These are phyloP conservation scores for Boleophthalmus pectinirostris DNA, from an alignment of 2,113 vertebrate species.

Conservation along the genomic window DNA sequence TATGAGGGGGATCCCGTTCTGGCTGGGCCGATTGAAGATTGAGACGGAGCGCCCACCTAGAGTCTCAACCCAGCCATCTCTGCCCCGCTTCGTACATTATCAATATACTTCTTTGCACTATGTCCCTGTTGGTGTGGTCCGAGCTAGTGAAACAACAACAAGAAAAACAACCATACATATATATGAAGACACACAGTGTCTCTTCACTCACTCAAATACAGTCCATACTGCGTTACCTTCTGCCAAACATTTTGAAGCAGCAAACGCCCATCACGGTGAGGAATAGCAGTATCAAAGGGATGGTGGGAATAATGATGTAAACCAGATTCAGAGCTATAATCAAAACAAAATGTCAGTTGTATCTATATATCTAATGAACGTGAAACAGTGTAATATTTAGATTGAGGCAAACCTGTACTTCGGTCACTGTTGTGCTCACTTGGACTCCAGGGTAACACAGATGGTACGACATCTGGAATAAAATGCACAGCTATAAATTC, in stretches of 20 bases:
- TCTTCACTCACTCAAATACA: background rate
- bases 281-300: constrained; percentile 85
- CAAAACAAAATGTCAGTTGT: background rate
- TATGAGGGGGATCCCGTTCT: no score
- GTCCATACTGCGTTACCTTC: constrained; percentile 75
- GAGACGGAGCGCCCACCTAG: no score
- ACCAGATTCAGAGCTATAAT: constrained; percentile 77
- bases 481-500: background rate
- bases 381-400: background rate
- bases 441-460: constrained; percentile 62
- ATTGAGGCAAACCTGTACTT: constrained; percentile 70
- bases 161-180: no score
- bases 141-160: no score
- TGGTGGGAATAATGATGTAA: constrained; percentile 86
- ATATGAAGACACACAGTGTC: background rate
- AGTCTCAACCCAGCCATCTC: no score
- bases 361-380: background rate
- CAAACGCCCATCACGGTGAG: constrained; percentile 75
- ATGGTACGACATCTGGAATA: constrained; percentile 55
- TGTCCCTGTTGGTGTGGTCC: no score
- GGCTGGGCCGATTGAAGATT: no score
- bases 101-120: no score
- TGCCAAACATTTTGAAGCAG: constrained; percentile 81
- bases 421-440: constrained; percentile 60
- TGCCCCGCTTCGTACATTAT: no score